Base-by-base conservation (phyloP, 2,888 invertebrate genomes). In the Seladonia tumulorum region DNA sequence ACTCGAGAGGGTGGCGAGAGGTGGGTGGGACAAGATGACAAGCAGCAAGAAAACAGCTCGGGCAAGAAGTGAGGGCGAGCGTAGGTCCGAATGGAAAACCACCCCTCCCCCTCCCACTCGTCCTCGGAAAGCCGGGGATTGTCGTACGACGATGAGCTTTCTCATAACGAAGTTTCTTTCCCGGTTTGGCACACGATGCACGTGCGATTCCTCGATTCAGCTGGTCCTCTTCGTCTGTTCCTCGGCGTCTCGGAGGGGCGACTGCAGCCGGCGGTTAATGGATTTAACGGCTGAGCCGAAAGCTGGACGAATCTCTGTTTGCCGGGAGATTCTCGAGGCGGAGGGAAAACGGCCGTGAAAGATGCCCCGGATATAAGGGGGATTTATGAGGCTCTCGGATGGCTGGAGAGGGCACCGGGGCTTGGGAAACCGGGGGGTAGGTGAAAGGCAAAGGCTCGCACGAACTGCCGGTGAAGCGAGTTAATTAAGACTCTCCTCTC, bases 401-500 rank as follows among this genome's bases (percentile, higher is more conserved):
- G 66, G 18, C 63, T 63, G 18, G 63, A 63, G 63, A 60, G 25
- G 60, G 53, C 53, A 57, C 53, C n/a, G 8, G 53, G 22, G 53
- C 53, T 57, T 57, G 53, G 78, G 75, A 68, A 83, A 76, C n/a
- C 49, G 81, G 82, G 82, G 79, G 72, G 76, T 75, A 74, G 45
- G 63, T 16, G 76, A 78, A 86, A 79, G 80, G 86, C 81, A 86
- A 83, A 87, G 87, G 87, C 82, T 81, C 76, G 77, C 76, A 85
- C 86, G 83, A 81, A 83, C 86, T 81, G 68, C 88, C 88, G 84
- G 87, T 88, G 90, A 90, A 88, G 85, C 90, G 91, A 92, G 92
- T 92, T 92, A 92, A 92, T 92, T 92, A 92, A 92, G 92, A 91
- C 89, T 83, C 77, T 45, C 22, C 53, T 10, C 47, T 0, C 47